These are phyloP conservation scores for Strigamia transsilvanica DNA, from an alignment of 2,888 invertebrate species.

Conservation along the genomic window DNA sequence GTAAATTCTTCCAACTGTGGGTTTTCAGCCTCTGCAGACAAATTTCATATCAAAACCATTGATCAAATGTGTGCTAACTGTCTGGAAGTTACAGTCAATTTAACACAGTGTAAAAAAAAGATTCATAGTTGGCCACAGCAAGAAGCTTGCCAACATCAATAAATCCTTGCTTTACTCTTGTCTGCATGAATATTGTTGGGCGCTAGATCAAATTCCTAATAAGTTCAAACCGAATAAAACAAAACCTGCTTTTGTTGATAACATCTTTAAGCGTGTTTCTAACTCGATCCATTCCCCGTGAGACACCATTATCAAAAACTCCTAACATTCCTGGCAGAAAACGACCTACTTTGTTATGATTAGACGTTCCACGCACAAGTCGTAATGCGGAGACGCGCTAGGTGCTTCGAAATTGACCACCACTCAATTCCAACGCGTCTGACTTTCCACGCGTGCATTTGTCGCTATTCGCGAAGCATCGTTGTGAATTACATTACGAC, in stretches of 20 bases:
- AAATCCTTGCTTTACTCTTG: background rate
- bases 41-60: background rate
- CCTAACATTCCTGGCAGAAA: too few species aligned
- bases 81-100: constrained; percentile 8
- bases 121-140: background rate
- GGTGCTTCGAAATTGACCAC: too few species aligned
- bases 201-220: background rate
- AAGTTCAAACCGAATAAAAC: background rate
- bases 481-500: too few species aligned
- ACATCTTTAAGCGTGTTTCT: background rate
- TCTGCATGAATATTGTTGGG: background rate
- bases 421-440: too few species aligned
- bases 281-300: too few species aligned
- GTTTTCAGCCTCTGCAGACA: background rate
- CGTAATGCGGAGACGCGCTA: too few species aligned
- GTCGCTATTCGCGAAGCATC: too few species aligned
- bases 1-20: background rate
- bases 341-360: too few species aligned
- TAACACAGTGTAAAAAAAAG: background rate
- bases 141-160: background rate
- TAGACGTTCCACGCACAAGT: too few species aligned
- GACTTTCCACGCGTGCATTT: too few species aligned
- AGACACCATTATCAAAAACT: too few species aligned
- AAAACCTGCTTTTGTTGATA: background rate
- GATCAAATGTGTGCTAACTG: background rate